A percentile compares a stretch with the other conserved stretches of the same genome.
Evolutionary conservation across 2,797 vertebrate species (phyloP).

Genomic region (Pseudochromis fuscus): DNA sequence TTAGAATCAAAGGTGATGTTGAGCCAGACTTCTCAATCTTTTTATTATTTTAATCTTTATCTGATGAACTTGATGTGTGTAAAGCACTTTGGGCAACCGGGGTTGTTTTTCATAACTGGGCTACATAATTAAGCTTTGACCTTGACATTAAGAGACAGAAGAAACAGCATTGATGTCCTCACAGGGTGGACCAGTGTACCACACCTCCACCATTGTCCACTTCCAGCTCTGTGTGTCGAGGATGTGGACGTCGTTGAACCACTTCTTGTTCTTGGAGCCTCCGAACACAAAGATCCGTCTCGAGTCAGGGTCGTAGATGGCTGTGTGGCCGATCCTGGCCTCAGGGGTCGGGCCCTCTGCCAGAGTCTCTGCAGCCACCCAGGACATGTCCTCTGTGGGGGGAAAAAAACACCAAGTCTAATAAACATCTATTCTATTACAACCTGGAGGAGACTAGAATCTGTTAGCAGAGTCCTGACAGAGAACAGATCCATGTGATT

Average conservation of each 20-base stretch:
- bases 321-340: conserved; percentile 85
- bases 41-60: too few relatives aligned
- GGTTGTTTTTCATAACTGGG: too few relatives aligned
- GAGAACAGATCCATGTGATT: neutral
- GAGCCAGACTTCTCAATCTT: too few relatives aligned
- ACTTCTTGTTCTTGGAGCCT: conserved; percentile 87
- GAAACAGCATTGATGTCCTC: neutral
- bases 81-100: too few relatives aligned
- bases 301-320: conserved; percentile 83
- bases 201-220: conserved; percentile 86
- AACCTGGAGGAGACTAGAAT: too few relatives aligned
- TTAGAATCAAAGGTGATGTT: too few relatives aligned
- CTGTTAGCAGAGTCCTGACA: too few relatives aligned
- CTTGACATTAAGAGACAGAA: too few relatives aligned
- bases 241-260: conserved; percentile 87
- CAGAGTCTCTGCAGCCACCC: conserved; percentile 84
- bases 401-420: conserved; percentile 8
- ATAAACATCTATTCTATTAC: too few relatives aligned
- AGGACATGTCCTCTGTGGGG: conserved; percentile 83
- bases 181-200: neutral
- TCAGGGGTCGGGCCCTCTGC: conserved; percentile 86
- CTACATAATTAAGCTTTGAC: too few relatives aligned
- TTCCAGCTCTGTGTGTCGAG: conserved; percentile 87
- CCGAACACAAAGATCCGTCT: conserved; percentile 86
- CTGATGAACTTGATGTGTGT: too few relatives aligned